These are phyloP conservation scores for Bombyx mori DNA, from an alignment of 1,140 invertebrate species.

Conservation along the genomic window DNA sequence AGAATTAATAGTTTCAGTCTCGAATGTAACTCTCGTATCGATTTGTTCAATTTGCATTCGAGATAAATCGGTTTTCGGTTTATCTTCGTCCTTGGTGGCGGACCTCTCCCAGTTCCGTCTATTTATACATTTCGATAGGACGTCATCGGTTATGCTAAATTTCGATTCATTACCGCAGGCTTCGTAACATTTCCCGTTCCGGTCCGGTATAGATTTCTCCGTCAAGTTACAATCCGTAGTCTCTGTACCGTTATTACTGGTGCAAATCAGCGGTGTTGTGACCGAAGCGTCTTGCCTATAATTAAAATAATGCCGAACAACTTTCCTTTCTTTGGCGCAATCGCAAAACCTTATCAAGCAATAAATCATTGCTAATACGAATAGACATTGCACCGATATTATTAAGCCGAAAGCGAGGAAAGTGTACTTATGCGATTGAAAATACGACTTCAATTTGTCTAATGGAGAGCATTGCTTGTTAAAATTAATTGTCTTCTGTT, in stretches of 20 bases:
- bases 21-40: slow-evolving; percentile 28
- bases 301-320: slow-evolving; percentile 39
- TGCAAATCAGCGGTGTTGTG: slow-evolving; percentile 46
- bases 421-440: slow-evolving; percentile 24
- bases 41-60: not conserved
- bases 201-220: slow-evolving; percentile 42
- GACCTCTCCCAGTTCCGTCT: slow-evolving; percentile 46
- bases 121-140: slow-evolving; percentile 53
- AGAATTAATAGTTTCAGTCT: slow-evolving; percentile 21
- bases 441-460: slow-evolving; percentile 11
- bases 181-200: slow-evolving; percentile 50
- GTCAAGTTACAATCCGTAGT: slow-evolving; percentile 37
- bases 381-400: slow-evolving; percentile 36
- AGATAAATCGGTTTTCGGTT: not conserved
- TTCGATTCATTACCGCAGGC: slow-evolving; percentile 47
- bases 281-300: slow-evolving; percentile 47
- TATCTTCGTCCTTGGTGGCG: slow-evolving; percentile 25
- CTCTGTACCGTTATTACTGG: slow-evolving; percentile 48
- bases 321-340: slow-evolving; percentile 32
- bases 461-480: not conserved
- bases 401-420: slow-evolving; percentile 27
- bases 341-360: slow-evolving; percentile 30
- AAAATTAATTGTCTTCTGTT: not conserved
- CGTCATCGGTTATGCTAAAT: slow-evolving; percentile 51
- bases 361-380: slow-evolving; percentile 40